Conservation (phyloP, 2,888 invertebrate genomes). For the Eristalis intricaria region DNA sequence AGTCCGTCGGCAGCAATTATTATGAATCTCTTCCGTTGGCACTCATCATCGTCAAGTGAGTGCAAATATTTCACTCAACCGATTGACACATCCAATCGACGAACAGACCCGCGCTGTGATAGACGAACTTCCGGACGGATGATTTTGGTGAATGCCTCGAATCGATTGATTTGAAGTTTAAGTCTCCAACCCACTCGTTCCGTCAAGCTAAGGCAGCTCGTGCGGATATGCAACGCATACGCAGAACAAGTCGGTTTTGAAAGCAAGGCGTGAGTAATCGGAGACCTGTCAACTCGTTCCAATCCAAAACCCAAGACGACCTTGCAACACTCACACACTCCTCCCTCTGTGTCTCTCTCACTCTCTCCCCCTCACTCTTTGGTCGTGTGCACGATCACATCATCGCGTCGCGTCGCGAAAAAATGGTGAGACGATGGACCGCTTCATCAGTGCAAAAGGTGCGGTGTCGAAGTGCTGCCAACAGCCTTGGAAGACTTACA, state of each 20-base stretch:
- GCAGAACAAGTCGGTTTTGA: not conserved
- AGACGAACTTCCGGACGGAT: slow-evolving; percentile 18
- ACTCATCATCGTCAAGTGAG: slow-evolving; percentile 12
- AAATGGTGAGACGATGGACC: slow-evolving; percentile 57
- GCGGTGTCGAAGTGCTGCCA: slow-evolving; percentile 34
- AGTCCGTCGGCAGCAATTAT: slow-evolving; percentile 19
- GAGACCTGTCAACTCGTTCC: slow-evolving; percentile 26
- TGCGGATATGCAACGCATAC: not conserved
- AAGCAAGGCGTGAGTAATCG: slow-evolving; percentile 34
- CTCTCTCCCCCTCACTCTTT: not conserved
- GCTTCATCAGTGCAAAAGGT: slow-evolving; percentile 22
- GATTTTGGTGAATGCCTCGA: not conserved
- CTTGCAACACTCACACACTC: slow-evolving; percentile 54
- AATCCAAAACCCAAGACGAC: slow-evolving; percentile 37
- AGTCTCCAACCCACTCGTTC: not conserved
- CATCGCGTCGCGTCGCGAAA: no score
- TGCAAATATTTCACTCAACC: slow-evolving; percentile 43
- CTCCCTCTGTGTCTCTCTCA: not conserved
- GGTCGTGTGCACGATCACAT: not conserved
- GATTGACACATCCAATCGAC: slow-evolving; percentile 41
- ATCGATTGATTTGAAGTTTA: not conserved
- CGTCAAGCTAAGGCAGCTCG: slow-evolving; percentile 7
- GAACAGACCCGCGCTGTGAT: not conserved
- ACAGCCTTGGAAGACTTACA: slow-evolving; percentile 65
- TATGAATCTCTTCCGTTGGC: slow-evolving; percentile 60